phyloP scores from a whole-genome alignment of 2,797 vertebrate species.

The Myotis daubentonii region DNA sequence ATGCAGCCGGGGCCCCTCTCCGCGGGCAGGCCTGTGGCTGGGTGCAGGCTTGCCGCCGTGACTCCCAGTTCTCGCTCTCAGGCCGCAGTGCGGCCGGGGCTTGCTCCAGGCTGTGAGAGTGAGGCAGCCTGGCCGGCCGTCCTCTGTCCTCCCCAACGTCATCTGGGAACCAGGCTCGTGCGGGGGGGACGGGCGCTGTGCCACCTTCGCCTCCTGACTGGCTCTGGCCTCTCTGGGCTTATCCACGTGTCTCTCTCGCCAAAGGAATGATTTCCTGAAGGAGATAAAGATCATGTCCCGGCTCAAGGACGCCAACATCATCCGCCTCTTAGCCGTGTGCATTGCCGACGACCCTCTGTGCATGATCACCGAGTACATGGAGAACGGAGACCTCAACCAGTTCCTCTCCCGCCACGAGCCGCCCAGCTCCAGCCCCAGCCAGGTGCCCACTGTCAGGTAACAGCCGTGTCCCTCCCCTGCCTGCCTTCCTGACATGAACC shows the following conservation, averaged over 20 bases:
- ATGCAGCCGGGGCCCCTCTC: not conserved
- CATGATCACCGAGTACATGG: conserved; percentile 99
- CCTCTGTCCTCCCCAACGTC: not conserved
- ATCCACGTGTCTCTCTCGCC: not conserved
- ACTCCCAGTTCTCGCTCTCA: not conserved
- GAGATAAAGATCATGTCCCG: conserved; percentile 99
- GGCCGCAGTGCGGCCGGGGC: not conserved
- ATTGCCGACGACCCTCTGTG: conserved; percentile 95
- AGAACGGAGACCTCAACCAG: conserved; percentile 99
- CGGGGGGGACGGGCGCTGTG: no score
- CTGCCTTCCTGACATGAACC: not conserved
- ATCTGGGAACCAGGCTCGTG: no score
- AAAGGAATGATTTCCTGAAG: conserved; percentile 98
- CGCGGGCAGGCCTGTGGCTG: not conserved
- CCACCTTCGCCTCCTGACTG: not conserved
- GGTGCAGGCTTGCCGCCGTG: not conserved
- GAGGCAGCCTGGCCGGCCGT: not conserved
- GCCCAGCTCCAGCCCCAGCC: conserved; percentile 70
- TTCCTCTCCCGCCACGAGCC: conserved; percentile 96
- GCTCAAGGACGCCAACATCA: conserved; percentile 98
- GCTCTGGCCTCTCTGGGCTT: not conserved
- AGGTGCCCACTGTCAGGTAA: conserved; percentile 91
- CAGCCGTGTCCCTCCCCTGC: not conserved
- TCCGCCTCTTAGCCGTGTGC: conserved; percentile 96
- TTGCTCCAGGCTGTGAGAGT: not conserved